Conservation (phyloP, 2,113 vertebrate genomes). For the Uria lomvia region DNA sequence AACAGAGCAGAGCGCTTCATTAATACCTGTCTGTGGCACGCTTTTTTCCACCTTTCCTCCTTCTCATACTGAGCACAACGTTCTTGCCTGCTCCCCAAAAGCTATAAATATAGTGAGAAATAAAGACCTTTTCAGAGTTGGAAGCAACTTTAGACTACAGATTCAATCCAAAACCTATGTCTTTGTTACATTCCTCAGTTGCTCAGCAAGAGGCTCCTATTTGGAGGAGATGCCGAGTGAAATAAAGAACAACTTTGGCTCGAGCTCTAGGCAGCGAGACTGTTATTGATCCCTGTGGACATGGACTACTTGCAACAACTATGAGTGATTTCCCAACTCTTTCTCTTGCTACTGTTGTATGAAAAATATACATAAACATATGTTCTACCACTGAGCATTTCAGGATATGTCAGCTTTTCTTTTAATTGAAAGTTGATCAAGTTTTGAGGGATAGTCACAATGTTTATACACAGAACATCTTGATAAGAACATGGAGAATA, state of each 20-base stretch:
- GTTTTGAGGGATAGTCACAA: not conserved
- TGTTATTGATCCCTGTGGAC: not conserved
- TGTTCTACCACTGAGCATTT: not conserved
- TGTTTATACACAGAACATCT: not conserved
- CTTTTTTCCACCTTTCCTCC: not conserved
- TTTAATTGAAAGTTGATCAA: not conserved
- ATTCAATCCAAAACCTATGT: constrained; percentile 3
- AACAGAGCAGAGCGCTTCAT: not conserved
- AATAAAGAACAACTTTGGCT: constrained; percentile 28
- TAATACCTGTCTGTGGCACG: fast-evolving
- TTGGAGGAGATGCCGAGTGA: not conserved
- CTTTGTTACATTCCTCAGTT: constrained; percentile 21
- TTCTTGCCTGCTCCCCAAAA: not conserved
- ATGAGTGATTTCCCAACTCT: not conserved
- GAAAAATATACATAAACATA: not conserved
- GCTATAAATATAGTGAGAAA: not conserved
- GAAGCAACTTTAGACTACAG: not conserved
- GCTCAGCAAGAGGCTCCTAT: not conserved
- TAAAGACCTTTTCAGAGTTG: not conserved
- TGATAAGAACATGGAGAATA: not conserved
- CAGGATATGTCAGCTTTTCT: not conserved
- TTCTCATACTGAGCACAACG: not conserved
- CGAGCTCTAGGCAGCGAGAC: not conserved
- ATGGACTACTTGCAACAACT: not conserved
- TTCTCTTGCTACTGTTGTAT: constrained; percentile 34